These are phyloP conservation scores for Misgurnus anguillicaudatus DNA, from an alignment of 2,113 vertebrate genomes.

Conservation along the genomic window DNA sequence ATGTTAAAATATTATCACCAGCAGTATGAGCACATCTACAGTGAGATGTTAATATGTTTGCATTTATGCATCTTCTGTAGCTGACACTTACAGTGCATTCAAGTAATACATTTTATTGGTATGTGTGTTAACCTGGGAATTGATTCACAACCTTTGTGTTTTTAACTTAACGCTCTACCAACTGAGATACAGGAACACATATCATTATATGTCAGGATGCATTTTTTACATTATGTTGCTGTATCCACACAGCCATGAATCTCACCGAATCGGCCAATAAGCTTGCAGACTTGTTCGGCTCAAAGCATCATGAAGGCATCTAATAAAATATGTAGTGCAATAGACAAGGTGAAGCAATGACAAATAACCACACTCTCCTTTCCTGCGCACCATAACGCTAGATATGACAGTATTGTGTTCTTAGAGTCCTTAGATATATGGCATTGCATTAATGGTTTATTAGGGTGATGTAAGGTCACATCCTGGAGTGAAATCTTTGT, in stretches of 20 bases:
- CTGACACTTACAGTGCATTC: too few relatives aligned
- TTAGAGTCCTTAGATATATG: conserved; percentile 8
- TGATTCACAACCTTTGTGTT: conserved; percentile 2
- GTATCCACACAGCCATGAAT: neutral
- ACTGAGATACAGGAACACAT: too few relatives aligned
- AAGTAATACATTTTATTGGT: too few relatives aligned
- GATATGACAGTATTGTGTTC: conserved; percentile 14
- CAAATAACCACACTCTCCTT: conserved; percentile 19
- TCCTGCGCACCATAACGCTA: neutral
- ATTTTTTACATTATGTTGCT: neutral
- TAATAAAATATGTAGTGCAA: neutral
- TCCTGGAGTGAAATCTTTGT: conserved; percentile 18
- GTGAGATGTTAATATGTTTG: neutral
- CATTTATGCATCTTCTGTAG: too few relatives aligned
- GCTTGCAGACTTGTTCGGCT: neutral
- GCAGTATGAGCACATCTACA: neutral
- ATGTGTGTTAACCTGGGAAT: neutral
- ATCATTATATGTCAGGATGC: too few relatives aligned
- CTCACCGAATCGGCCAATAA: too few relatives aligned
- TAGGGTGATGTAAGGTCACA: conserved; percentile 28
- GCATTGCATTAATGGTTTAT: conserved; percentile 30
- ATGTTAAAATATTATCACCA: neutral
- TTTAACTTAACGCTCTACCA: too few relatives aligned
- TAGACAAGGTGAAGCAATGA: conserved; percentile 2
- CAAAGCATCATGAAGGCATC: neutral